These are phyloP conservation scores for Scylla paramamosain DNA, from an alignment of 1,140 invertebrate species.

Conservation along the genomic window DNA sequence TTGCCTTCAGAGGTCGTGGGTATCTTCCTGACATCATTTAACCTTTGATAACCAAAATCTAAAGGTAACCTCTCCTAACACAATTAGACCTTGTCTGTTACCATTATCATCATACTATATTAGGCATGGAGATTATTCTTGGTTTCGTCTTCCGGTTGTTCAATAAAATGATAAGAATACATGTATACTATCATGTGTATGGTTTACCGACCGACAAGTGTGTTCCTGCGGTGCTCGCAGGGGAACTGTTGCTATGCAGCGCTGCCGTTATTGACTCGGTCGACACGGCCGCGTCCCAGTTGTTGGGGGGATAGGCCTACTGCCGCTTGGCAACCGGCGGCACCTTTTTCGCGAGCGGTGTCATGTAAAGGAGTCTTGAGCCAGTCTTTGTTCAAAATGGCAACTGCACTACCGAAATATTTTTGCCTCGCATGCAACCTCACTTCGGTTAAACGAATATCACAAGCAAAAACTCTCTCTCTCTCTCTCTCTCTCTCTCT, in stretches of 20 bases:
- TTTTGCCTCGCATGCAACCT: neutral
- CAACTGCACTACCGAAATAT: neutral
- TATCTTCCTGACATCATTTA: neutral
- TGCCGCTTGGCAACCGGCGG: neutral
- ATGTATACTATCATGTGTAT: neutral
- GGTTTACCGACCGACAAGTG: neutral
- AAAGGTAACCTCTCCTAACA: neutral
- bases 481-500: slow-evolving; percentile 20
- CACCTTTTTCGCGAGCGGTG: neutral
- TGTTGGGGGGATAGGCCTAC: slow-evolving; percentile 55
- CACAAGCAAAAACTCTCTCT: neutral
- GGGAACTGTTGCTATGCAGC: slow-evolving; percentile 62
- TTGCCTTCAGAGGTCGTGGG: neutral
- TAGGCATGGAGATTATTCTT: neutral
- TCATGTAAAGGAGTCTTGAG: neutral
- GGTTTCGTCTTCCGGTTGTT: no score
- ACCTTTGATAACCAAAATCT: neutral
- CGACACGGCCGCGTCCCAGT: slow-evolving; percentile 33
- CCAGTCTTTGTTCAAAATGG: neutral
- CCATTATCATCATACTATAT: no score
- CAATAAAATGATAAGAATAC: no score
- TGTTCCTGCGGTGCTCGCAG: slow-evolving; percentile 7
- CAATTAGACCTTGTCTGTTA: neutral
- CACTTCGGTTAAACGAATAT: neutral
- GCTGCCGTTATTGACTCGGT: slow-evolving; percentile 58